Conservation (phyloP, 2,797 vertebrate genomes). For the Malacoctenus gilli region DNA sequence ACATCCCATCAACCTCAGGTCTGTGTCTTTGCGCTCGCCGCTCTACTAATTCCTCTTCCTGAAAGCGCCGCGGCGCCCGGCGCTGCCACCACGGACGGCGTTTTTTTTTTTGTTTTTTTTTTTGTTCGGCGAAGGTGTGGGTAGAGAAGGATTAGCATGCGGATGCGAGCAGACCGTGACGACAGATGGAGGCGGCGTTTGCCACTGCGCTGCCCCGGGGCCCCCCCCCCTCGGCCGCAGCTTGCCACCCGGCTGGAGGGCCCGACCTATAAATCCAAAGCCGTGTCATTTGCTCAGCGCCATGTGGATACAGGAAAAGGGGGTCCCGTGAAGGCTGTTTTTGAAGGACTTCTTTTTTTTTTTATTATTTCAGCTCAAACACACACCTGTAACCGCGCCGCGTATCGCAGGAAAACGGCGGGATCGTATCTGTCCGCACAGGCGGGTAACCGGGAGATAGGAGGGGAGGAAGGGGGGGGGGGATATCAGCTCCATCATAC, state of each 20-base stretch:
- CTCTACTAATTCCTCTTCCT: constrained; percentile 60
- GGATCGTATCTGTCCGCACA: constrained; percentile 7
- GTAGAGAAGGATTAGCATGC: constrained; percentile 72
- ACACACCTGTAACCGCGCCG: constrained; percentile 54
- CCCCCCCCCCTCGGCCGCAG: constrained; percentile 63
- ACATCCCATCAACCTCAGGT: constrained; percentile 58
- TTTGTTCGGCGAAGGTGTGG: constrained; percentile 62
- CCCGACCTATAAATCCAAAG: constrained; percentile 74
- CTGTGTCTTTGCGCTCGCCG: constrained; percentile 41
- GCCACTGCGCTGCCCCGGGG: constrained; percentile 57
- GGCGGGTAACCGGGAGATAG: not conserved
- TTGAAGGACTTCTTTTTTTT: no score
- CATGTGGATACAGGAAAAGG: constrained; percentile 57
- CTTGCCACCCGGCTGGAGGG: constrained; percentile 73
- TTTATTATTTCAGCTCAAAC: constrained; percentile 43
- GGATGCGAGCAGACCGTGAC: constrained; percentile 70
- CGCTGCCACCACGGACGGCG: constrained; percentile 45
- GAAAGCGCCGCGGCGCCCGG: constrained; percentile 40
- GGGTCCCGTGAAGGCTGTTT: constrained; percentile 50
- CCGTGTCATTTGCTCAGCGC: constrained; percentile 62
- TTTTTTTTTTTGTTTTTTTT: no score
- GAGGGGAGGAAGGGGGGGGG: no score
- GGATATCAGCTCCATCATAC: no score
- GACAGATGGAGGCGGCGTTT: constrained; percentile 79
- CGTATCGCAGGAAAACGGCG: constrained; percentile 18